Evolutionary conservation across 2,888 invertebrate genomes (phyloP).

Genomic region (Cryptophagus acutangulus): DNA sequence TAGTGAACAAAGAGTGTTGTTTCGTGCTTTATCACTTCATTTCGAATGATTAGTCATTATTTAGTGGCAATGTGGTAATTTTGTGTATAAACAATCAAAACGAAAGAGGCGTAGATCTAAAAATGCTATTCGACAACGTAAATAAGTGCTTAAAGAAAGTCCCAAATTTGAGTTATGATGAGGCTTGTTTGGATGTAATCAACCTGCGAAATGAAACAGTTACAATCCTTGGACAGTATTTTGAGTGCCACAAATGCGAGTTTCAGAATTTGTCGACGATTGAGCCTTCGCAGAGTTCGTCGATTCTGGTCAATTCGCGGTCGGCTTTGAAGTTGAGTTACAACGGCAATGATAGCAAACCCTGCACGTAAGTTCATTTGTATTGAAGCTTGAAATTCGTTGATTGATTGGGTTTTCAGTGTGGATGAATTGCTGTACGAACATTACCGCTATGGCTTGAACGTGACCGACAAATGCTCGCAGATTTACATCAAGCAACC

Average conservation of each 20-base stretch:
- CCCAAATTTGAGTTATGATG: conserved; percentile 41
- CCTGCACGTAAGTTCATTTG: conserved; percentile 35
- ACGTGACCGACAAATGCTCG: conserved; percentile 39
- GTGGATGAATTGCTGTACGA: conserved; percentile 41
- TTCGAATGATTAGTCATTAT: no score
- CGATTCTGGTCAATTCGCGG: conserved; percentile 42
- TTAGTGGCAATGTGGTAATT: no score
- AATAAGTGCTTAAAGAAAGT: conserved; percentile 33
- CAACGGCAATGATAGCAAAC: conserved; percentile 21
- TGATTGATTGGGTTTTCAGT: conserved; percentile 30
- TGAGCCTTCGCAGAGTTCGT: conserved; percentile 29
- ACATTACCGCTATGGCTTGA: conserved; percentile 47
- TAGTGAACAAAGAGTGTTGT: no score
- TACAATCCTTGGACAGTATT: conserved; percentile 41
- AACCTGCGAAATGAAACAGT: conserved; percentile 36
- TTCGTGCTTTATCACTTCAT: no score
- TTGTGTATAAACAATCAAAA: no score
- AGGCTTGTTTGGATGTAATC: conserved; percentile 45
- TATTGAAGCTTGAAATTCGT: not conserved
- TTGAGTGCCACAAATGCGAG: conserved; percentile 44
- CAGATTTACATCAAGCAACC: conserved; percentile 42
- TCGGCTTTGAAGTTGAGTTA: conserved; percentile 40
- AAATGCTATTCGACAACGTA: conserved; percentile 31
- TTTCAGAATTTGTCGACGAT: conserved; percentile 37
- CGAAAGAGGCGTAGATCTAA: no score